Base-by-base conservation (phyloP, 2,797 vertebrate species). In the Yasuhikotakia modesta region DNA sequence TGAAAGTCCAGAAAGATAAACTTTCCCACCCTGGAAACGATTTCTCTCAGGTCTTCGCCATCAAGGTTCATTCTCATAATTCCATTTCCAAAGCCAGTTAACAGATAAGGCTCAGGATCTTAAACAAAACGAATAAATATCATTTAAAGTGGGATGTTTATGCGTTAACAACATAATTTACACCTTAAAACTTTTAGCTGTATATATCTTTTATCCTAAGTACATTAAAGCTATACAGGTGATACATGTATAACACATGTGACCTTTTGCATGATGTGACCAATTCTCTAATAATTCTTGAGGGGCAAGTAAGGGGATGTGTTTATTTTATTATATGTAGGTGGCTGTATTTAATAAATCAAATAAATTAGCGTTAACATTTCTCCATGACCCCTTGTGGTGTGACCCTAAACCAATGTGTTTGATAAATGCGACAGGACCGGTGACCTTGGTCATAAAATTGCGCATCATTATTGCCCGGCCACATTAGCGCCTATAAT, bases 91-190 rank as follows among this genome's bases (percentile, higher is more conserved):
- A 94, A 91, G 80, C 90, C 93, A 63, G 97, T 95, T 87, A 99
- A 90, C 60, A 98, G 86, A 80, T 95, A 95, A n/a, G 96, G 95
- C 86, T 89, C 85, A 75, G 91, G 92, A 87, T 84, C 96, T 98
- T 82, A n/a, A 85, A 79, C 72, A 82, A 81, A 83, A 12, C 84
- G 2, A 79, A 86, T 2, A 39, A 46, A 78, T 16, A 73, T 10
- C 2, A 14, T 13, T 6, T 27, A 4, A 4, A 58, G 13, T 19
- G 1, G 2, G 27, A 58, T 2, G 22, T 12, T 17, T 35, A 1
- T 32, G 5, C 35, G 21, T 52, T 21, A 35, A 43, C 52, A 14
- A 10, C 16, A n/a, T 2, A 6, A 30, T 4, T 35, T 63, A 32
- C 21, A n/a, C n/a, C n/a, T n/a, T n/a, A n/a, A n/a, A n/a, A n/a